Base-by-base conservation (phyloP, 2,113 vertebrate species). In the Microcebus jonahi region DNA sequence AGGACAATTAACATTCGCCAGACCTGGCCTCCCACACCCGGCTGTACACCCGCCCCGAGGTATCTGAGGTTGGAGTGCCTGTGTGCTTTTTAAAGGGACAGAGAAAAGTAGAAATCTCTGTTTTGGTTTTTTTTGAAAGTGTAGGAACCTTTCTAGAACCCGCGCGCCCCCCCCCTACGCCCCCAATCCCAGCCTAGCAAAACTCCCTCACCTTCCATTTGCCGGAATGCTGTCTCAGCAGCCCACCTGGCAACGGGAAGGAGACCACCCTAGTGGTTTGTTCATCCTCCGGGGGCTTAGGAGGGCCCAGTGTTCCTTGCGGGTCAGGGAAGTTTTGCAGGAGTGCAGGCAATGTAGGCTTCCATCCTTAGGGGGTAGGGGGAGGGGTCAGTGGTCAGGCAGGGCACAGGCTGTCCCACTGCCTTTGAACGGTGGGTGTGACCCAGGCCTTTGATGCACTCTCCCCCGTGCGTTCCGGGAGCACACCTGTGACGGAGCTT, bases 31-130 rank as follows among this genome's bases (percentile, higher is more conserved):
- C 87, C 70, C 39, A 23, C 55, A 12, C 13, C 27, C 10, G 2
- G 25, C 39, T 0, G 17, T 0, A 3, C 20, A 21, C 6, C 8
- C 20, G 17, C 0, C 23, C 13, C 27, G 10, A 10, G 27, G 39
- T 31, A 5, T 15, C 65, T 13, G 53, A 45, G 81, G 13, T 50
- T n/a, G 21, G 10, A 39, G 55, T 0, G 4, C 68, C 59, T 23
- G 48, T 2, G 11, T 3, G 2, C 20, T 21, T 6, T 70, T 25
- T 67, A 36, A 20, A 59, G 34, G 61, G 71, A 31, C 27, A 67
- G 81, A 86, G 45, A n/a, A 63, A 77, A 67, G 34, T 1, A 36
- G 86, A 45, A 39, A 27, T 82, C 50, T 45, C 11, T 18, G 13
- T 34, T 23, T 48, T 15, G 18, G 27, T n/a, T 63, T n/a, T 57